Evolutionary conservation across 2,113 vertebrate species (phyloP), one percentile per base, ranked within the genome.

Genomic region (Melanocharis versteri): DNA sequence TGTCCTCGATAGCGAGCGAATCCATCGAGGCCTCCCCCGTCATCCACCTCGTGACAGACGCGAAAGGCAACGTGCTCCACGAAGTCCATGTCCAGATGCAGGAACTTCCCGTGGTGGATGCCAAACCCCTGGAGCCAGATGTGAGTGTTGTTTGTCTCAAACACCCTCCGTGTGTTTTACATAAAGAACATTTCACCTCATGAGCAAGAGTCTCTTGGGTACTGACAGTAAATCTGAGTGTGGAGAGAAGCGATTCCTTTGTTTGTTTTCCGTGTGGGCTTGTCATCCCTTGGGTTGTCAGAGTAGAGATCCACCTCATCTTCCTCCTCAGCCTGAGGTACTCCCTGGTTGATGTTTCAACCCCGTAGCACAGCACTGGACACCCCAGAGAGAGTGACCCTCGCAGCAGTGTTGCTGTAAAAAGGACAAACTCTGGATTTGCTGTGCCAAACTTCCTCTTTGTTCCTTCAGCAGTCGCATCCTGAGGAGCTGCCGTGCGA

Each of bases 61-160:
- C 97, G 15, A 98, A 99, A 69, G 99, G 99, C 87, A 99, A 99
- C 2, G 97, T 99, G 57, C 98, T 99, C 50, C 99, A 99, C 1
- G 98, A 99, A 87, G 98, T 99, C 71, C 99, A 99, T 2, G 99
- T 99, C 44, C 99, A 99, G 93, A 98, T 99, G 98, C 98, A 99
- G 94, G 98, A 98, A 12, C 96, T 98, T 27, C 97, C 98, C 0
- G n/a, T 98, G 66, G 88, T 98, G n/a, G 96, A 97, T 85, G 68
- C 94, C 8, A 97, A 97, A 58, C 65, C 97, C 13, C 62, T 98
- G 57, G 92, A 89, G 23, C 77, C 95, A 22, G 98, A 98, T 15
- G 98, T 98, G 73, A 94, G 98, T 68, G 61, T 19, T 3, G 1
- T 24, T 95, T 79, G 47, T 37, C 17, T 75, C 37, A 27, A 60